Evolutionary conservation across 1,140 invertebrate genomes (phyloP).

Genomic region (Arctopsyche grandis): DNA sequence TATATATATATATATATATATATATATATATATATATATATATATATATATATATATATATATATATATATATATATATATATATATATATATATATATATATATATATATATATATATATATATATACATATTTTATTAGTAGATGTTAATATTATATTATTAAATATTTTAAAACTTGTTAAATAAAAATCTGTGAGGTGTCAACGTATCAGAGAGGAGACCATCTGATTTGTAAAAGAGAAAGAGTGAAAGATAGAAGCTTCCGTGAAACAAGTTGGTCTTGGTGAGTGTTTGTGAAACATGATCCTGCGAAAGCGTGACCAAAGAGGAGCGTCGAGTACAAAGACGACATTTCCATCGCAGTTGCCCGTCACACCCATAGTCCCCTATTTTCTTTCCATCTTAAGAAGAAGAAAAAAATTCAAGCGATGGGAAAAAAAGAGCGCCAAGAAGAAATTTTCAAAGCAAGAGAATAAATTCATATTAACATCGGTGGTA

Average conservation of each 20-base stretch:
- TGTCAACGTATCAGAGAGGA: no score
- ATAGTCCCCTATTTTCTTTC: background rate
- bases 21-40: no score
- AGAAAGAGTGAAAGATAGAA: slow-evolving; percentile 34
- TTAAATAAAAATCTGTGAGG: no score
- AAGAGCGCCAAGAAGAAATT: slow-evolving; percentile 30
- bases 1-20: no score
- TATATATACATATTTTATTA: no score
- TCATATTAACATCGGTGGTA: background rate
- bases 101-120: no score
- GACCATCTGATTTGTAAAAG: background rate
- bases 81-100: no score
- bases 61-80: no score
- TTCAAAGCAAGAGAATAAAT: slow-evolving; percentile 32
- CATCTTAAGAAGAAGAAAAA: background rate
- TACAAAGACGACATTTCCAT: slow-evolving; percentile 53
- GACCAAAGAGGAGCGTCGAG: slow-evolving; percentile 50
- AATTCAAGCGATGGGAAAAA: background rate
- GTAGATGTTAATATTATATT: no score
- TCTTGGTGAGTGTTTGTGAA: slow-evolving; percentile 52
- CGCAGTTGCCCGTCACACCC: slow-evolving; percentile 33
- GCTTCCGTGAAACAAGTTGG: slow-evolving; percentile 37
- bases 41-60: no score
- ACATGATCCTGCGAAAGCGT: slow-evolving; percentile 53
- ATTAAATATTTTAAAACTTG: no score